These are phyloP conservation scores for Gymnobelideus leadbeateri DNA, from an alignment of 2,113 vertebrate genomes.

Conservation along the genomic window DNA sequence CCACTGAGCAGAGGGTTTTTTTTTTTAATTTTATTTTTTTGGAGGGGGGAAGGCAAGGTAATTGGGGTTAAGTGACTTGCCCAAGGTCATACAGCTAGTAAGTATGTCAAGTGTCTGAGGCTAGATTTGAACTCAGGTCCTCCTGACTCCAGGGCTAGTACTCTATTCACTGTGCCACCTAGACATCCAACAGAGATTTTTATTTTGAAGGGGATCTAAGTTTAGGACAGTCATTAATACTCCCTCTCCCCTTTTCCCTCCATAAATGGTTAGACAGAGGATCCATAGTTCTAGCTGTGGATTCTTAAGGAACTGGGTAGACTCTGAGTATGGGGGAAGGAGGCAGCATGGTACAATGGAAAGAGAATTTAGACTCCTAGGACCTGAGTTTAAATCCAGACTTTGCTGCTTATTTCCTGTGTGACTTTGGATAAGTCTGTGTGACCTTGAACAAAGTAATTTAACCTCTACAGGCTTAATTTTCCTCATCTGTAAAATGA, in stretches of 20 bases:
- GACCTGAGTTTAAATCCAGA: background rate
- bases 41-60: too few species aligned
- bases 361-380: background rate
- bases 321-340: background rate
- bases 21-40: background rate
- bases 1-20: background rate
- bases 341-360: background rate
- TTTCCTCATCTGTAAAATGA: background rate
- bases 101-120: too few species aligned
- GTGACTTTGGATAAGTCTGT: background rate
- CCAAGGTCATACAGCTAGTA: too few species aligned
- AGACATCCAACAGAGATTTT: background rate
- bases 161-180: too few species aligned
- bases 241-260: background rate
- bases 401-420: background rate
- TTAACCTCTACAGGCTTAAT: background rate
- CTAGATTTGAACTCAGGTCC: too few species aligned
- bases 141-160: too few species aligned
- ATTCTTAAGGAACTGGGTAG: background rate
- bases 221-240: conserved; percentile 30
- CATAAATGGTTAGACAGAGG: background rate
- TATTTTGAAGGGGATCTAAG: background rate
- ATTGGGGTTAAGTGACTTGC: too few species aligned
- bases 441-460: background rate
- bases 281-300: background rate